Evolutionary conservation across 1,140 invertebrate genomes (phyloP).

Genomic region (Bombus confusus): DNA sequence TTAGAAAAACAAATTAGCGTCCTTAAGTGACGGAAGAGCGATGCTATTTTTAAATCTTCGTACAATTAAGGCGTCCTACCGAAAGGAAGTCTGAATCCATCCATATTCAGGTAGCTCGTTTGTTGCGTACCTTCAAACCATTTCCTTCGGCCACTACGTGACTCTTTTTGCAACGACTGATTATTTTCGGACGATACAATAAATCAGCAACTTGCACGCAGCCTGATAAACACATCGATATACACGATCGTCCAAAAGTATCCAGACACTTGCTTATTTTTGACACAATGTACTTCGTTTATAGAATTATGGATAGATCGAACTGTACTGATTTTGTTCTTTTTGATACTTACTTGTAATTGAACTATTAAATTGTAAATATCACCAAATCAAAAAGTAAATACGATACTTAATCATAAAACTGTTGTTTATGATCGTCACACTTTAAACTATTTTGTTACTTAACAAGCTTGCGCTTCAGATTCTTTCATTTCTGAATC

Average conservation of each 20-base stretch:
- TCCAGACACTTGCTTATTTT: no score
- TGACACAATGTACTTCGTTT: background rate
- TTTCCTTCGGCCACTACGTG: constrained; percentile 64
- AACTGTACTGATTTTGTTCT: background rate
- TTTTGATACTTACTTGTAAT: background rate
- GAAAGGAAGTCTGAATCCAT: constrained; percentile 65
- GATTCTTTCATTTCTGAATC: no score
- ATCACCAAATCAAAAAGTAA: no score
- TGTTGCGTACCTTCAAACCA: constrained; percentile 56
- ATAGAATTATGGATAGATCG: background rate
- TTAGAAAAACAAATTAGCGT: constrained; percentile 33
- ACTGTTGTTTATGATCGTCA: no score
- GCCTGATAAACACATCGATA: constrained; percentile 3
- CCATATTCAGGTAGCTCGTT: constrained; percentile 64
- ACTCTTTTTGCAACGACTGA: constrained; percentile 40
- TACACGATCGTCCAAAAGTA: background rate
- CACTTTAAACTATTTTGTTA: no score
- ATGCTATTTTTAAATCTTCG: constrained; percentile 65
- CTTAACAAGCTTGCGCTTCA: no score
- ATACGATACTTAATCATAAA: no score
- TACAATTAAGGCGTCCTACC: constrained; percentile 52
- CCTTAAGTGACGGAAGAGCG: constrained; percentile 29
- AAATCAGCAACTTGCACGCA: constrained; percentile 24
- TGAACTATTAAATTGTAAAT: background rate
- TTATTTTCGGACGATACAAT: constrained; percentile 44